Base-by-base conservation (phyloP, 2,888 invertebrate species). In the Clusia tigrina region DNA sequence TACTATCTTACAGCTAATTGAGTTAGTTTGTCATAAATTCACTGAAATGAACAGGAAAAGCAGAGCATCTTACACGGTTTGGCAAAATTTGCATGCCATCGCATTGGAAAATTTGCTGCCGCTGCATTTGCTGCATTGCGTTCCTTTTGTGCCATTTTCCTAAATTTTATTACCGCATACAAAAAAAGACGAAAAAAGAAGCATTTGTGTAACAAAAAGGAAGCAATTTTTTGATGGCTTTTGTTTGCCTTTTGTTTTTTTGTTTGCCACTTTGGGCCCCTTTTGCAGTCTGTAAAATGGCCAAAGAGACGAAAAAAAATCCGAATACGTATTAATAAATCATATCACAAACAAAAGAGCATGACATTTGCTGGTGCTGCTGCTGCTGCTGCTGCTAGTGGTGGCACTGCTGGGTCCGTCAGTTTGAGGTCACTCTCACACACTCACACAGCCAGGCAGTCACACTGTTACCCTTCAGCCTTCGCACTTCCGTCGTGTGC, bases 261-360 rank as follows among this genome's bases (percentile, higher is more conserved):
- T 42, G 3, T 15, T 3, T 42, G 3, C 32, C 5, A 32, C 42
- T 42, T 42, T 42, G 10, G 10, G n/a, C 6, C 10, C 42, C n/a
- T 42, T 42, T 42, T 42, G 6, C n/a, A 3, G n/a, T 42, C n/a
- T 42, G n/a, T 42, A 10, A 12, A 32, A 32, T 9, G 32, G 32
- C 5, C 12, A 32, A 9, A 32, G 32, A 32, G 12, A 32, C 12
- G 32, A 32, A 32, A 32, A 32, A 12, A 42, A n/a, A 6, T 18
- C 48, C 18, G 48, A 18, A 48, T 48, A 48, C 48, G 15, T 2
- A 48, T 48, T 48, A 48, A 48, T 48, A 48, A 48, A 48, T 48
- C 48, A 48, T 48, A 48, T 48, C 20, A 48, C 48, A 48, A 48
- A 48, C 48, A 48, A 48, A 20, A 15, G 48, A 18, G 48, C 20